phyloP scores from a whole-genome alignment of 2,888 invertebrate species.

The Crocallis elinguaria region DNA sequence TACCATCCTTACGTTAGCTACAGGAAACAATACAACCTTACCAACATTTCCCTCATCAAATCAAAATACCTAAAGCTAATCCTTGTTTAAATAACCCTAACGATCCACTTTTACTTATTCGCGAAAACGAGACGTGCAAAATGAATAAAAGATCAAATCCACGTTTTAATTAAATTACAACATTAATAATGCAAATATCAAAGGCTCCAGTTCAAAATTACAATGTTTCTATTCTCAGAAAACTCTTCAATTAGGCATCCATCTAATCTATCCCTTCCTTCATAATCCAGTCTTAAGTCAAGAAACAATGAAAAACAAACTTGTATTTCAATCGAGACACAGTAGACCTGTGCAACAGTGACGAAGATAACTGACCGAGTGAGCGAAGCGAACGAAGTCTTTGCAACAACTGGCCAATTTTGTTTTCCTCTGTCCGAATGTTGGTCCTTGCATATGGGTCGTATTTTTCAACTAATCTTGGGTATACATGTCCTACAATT shows the following conservation, averaged over 20 bases:
- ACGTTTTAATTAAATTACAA: constrained; percentile 23
- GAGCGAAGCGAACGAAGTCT: no score
- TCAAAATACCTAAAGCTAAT: neutral
- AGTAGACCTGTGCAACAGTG: neutral
- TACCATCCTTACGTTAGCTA: no score
- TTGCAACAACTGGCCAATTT: no score
- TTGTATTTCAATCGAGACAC: constrained; percentile 38
- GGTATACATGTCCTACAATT: no score
- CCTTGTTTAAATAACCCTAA: neutral
- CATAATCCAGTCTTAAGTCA: constrained; percentile 30
- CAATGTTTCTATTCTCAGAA: constrained; percentile 14
- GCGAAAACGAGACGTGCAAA: constrained; percentile 1
- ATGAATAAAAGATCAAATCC: constrained; percentile 17
- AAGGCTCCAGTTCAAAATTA: constrained; percentile 20
- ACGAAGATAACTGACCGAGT: no score
- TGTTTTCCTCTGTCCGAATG: no score
- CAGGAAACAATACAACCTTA: no score
- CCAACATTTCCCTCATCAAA: neutral
- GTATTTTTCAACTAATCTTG: no score
- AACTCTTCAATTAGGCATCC: constrained; percentile 36
- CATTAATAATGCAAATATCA: constrained; percentile 22
- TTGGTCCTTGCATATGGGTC: no score
- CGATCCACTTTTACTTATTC: constrained; percentile 4
- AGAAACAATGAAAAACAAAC: constrained; percentile 42
- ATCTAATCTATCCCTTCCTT: constrained; percentile 29